Evolutionary conservation across 2,888 invertebrate species (phyloP).

Genomic region (Dicycla oo): DNA sequence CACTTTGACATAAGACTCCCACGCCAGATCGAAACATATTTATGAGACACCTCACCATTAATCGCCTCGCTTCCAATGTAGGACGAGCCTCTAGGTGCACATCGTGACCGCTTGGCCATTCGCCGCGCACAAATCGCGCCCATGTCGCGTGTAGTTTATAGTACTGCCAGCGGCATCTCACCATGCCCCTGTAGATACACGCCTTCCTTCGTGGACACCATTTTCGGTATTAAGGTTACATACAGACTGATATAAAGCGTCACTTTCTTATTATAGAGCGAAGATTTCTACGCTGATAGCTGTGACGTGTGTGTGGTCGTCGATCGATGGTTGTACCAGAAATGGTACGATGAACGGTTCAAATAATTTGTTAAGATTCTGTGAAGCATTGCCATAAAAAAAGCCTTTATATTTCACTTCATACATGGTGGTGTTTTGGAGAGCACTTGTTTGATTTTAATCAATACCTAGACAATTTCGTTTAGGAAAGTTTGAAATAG

Average conservation of each 20-base stretch:
- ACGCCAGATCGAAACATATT: constrained; percentile 30
- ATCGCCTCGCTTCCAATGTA: constrained; percentile 51
- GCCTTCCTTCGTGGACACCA: constrained; percentile 76
- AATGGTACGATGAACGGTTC: constrained; percentile 33
- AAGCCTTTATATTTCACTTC: background rate
- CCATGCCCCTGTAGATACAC: constrained; percentile 73
- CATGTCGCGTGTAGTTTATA: constrained; percentile 71
- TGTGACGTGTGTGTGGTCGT: constrained; percentile 62
- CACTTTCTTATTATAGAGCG: constrained; percentile 66
- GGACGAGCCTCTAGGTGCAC: constrained; percentile 45
- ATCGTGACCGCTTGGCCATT: constrained; percentile 71
- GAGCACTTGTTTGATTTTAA: background rate
- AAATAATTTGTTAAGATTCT: constrained; percentile 34
- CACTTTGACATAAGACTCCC: constrained; percentile 13
- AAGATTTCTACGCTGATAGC: constrained; percentile 61
- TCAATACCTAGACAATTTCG: background rate
- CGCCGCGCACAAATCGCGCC: constrained; percentile 66
- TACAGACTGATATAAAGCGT: constrained; percentile 62
- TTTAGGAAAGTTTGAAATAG: background rate
- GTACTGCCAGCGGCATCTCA: constrained; percentile 74
- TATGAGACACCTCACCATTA: constrained; percentile 19
- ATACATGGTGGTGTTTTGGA: background rate
- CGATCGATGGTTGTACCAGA: constrained; percentile 33
- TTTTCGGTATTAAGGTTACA: constrained; percentile 78
- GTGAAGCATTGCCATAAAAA: constrained; percentile 7